Evolutionary conservation across 2,113 vertebrate species (phyloP), one percentile per base, ranked within the genome.

Genomic region (Lophotis ruficrista): DNA sequence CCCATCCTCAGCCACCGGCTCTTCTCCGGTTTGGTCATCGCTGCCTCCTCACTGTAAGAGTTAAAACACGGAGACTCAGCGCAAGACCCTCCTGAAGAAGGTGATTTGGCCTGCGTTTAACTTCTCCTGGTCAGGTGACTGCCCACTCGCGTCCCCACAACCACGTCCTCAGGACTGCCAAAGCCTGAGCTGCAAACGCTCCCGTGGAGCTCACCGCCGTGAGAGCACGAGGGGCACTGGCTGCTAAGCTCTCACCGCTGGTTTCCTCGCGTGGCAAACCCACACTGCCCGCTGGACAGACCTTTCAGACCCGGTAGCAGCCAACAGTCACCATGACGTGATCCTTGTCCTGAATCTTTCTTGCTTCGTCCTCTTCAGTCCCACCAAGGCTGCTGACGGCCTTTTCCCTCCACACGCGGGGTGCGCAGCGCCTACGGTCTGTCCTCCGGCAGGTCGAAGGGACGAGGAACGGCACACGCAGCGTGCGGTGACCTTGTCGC

Each of bases 401-500:
- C 31, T 51, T 30, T 12, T 12, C 87, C 9, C 7, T 37, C 43
- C 18, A 27, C 45, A 2, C 12, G 3, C 5, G 24, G 60, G 17
- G 31, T 6, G 15, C 0, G 17, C 7, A 33, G 30, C 16, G 61
- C 8, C n/a, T 28, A 11, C 23, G 7, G 48, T 8, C 38, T 30
- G 31, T 16, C 31, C 3, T 61, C 37, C 38, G 13, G 43, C 43
- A 12, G 61, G 28, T 9, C 4, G 10, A 8, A 48, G 12, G 51
- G 43, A 23, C 8, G 43, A 66, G 43, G 69, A 75, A 47, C 1
- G 19, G 41, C 17, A 38, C 71, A 19, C 4, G 4, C 53, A 6
- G 47, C 1, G 15, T 6, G 53, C 1, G 2, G 53, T 8, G 31
- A 47, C 15, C 48, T 30, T 28, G 30, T 41, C 2, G 6, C 75